Evolutionary conservation across 1,140 invertebrate species (phyloP), one percentile per base, ranked within the genome.

Genomic region (Luehdorfia chinensis): DNA sequence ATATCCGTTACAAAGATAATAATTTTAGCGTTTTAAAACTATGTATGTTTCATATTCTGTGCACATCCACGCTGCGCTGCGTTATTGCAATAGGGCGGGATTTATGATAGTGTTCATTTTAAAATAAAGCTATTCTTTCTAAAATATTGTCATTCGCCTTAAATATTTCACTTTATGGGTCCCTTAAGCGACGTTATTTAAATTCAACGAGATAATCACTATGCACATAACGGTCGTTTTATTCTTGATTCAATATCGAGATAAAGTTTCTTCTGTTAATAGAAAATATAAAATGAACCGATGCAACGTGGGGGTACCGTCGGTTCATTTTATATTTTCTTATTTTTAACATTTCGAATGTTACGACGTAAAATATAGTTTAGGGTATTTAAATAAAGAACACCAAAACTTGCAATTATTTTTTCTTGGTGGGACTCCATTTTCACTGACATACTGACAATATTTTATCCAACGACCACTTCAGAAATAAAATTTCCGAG

Each of bases 101-200:
- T 81, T 83, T 85, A 78, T 67, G 68, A 66, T 62, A 51, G 50
- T 61, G 56, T 69, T 70, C 70, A 61, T 73, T 80, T 77, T 79
- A 80, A 76, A 80, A 79, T 81, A 73, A 79, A 76, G 72, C 78
- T 74, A 85, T 83, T 81, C 71, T 65, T 69, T 72, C 61, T 81
- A 79, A 85, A 81, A 85, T 84, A 85, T 80, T 78, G 78, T 85
- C 81, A 80, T 80, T 66, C 69, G 66, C 60, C 75, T 84, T 81
- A 79, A 84, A 83, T 80, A 83, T 80, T 83, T 78, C 68, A 79
- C 69, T 77, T 77, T 72, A 84, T 70, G 60, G 54, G 62, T 67
- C 78, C 69, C 78, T 47, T 49, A 59, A 77, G 80, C 46, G 54
- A 43, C 67, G 60, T 78, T 78, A 69, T 58, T 58, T 56, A 71